Conservation (phyloP, 2,888 invertebrate genomes). For the Lutraria lutraria region DNA sequence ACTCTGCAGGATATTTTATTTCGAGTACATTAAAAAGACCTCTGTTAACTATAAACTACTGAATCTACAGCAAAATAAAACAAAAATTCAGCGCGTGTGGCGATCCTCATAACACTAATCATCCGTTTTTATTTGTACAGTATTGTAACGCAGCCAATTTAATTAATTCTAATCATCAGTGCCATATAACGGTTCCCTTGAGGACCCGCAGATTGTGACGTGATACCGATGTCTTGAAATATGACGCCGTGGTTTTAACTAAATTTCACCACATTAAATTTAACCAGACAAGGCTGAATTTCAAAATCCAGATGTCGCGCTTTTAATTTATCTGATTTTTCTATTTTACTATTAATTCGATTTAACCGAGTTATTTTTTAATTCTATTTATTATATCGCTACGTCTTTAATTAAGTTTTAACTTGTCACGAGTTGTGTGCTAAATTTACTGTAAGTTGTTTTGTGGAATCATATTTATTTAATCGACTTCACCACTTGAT, state of each 20-base stretch:
- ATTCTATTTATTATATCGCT: background rate
- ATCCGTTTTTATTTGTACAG: background rate
- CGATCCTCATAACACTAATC: too few relatives aligned
- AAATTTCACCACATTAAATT: background rate
- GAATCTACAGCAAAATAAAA: too few relatives aligned
- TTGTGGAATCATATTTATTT: background rate
- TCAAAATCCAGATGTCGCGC: background rate
- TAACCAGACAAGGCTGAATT: too few relatives aligned
- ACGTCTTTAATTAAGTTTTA: background rate
- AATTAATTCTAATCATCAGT: conserved; percentile 10
- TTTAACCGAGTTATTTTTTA: background rate
- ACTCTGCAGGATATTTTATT: too few relatives aligned
- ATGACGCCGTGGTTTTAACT: background rate
- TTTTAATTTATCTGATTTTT: background rate
- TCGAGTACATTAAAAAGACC: too few relatives aligned
- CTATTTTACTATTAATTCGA: background rate
- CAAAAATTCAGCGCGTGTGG: too few relatives aligned
- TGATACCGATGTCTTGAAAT: background rate
- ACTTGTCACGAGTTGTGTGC: background rate
- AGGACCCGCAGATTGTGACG: background rate
- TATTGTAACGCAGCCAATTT: background rate
- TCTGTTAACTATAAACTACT: too few relatives aligned
- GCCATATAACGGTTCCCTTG: conserved; percentile 3
- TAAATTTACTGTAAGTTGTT: background rate
- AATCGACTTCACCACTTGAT: background rate